A percentile compares a stretch with the other conserved stretches of the same genome.
Conservation (phyloP, 1,140 invertebrate genomes). For the Drosophila repletoides region DNA sequence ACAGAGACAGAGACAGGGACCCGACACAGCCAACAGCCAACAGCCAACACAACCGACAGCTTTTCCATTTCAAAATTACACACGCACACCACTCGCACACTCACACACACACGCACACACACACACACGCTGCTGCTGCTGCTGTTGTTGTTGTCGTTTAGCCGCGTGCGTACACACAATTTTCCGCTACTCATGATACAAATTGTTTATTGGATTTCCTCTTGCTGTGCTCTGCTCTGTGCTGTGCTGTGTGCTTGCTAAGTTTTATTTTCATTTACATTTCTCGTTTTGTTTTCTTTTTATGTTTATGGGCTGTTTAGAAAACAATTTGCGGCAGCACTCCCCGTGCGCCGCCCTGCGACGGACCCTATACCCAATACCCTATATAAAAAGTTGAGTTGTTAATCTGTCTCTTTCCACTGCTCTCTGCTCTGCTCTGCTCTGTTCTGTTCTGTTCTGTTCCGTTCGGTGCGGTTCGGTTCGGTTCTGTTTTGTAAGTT, state of each 20-base stretch:
- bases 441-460: neutral
- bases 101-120: slow-evolving; percentile 8
- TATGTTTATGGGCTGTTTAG: slow-evolving; percentile 77
- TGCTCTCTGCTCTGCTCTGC: neutral
- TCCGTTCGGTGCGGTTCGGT: no score
- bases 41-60: slow-evolving; percentile 67
- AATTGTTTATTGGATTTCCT: slow-evolving; percentile 81
- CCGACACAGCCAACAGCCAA: slow-evolving; percentile 26
- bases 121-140: slow-evolving; percentile 33
- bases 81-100: slow-evolving; percentile 26
- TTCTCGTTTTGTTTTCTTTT: slow-evolving; percentile 79
- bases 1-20: slow-evolving; percentile 33
- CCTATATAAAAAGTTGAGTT: slow-evolving; percentile 26
- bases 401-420: slow-evolving; percentile 38
- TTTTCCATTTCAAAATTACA: slow-evolving; percentile 79
- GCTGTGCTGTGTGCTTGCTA: slow-evolving; percentile 30
- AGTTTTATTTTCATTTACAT: slow-evolving; percentile 79
- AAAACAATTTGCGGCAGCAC: slow-evolving; percentile 67
- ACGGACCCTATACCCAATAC: neutral
- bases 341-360: neutral
- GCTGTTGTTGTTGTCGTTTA: slow-evolving; percentile 61
- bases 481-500: slow-evolving; percentile 58
- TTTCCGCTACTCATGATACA: slow-evolving; percentile 80
- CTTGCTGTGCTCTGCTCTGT: slow-evolving; percentile 43
- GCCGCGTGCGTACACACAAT: slow-evolving; percentile 79